These are phyloP conservation scores for Zalophus californianus DNA, from an alignment of 2,797 vertebrate species.

Conservation along the genomic window DNA sequence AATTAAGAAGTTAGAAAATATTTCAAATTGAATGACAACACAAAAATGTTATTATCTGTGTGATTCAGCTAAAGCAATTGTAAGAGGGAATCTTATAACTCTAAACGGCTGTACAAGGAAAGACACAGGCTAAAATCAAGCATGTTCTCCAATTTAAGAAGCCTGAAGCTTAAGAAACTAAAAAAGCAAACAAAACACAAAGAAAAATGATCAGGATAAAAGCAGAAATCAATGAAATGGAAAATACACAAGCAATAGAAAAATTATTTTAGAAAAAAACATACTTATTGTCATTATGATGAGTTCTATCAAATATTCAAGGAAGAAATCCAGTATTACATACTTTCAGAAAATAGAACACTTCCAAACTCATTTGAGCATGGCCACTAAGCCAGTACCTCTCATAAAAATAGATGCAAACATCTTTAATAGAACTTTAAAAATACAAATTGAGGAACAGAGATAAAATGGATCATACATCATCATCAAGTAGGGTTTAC, in stretches of 20 bases:
- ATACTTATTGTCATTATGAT: not conserved
- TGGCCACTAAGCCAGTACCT: not conserved
- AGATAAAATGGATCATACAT: not conserved
- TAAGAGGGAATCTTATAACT: not conserved
- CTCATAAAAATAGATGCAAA: not conserved
- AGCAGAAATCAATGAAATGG: not conserved
- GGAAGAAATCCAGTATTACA: not conserved
- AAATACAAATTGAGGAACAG: not conserved
- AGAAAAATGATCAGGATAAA: conserved; percentile 43
- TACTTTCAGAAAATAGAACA: not conserved
- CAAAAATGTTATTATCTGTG: not conserved
- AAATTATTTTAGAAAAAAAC: not conserved
- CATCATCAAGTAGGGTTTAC: not conserved
- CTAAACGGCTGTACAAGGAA: not conserved
- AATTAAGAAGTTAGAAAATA: not conserved
- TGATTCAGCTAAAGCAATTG: not conserved
- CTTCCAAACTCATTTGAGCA: not conserved
- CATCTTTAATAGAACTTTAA: not conserved
- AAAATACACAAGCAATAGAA: not conserved
- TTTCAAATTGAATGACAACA: not conserved
- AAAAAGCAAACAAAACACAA: not conserved
- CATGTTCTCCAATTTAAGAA: not conserved
- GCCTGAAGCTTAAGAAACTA: not conserved
- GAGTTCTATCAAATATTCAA: not conserved
- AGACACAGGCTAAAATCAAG: not conserved